These are phyloP conservation scores for Alosa sapidissima DNA, from an alignment of 2,797 vertebrate species.

Conservation along the genomic window DNA sequence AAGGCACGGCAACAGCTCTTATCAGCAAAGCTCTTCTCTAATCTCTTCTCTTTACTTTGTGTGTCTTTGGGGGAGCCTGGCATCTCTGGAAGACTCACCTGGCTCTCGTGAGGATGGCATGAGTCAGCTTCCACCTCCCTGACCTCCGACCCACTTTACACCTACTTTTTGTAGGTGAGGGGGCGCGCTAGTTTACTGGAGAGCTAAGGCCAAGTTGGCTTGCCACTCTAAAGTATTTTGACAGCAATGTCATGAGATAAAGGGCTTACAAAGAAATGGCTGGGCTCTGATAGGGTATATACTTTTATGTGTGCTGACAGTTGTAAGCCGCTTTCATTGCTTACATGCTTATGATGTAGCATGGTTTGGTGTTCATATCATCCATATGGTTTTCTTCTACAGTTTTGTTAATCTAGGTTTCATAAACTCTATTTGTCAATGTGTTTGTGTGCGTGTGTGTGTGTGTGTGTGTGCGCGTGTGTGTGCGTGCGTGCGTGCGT, in stretches of 20 bases:
- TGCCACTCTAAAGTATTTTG: background rate
- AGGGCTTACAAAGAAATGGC: background rate
- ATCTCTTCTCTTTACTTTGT: background rate
- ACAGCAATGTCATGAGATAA: background rate
- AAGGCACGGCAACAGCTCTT: background rate
- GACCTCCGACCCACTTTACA: background rate
- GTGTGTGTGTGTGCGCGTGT: background rate
- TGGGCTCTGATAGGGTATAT: background rate
- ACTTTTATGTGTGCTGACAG: background rate
- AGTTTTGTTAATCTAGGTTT: too few species aligned
- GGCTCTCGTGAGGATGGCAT: background rate
- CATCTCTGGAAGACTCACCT: background rate
- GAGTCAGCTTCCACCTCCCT: background rate
- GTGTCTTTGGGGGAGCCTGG: background rate
- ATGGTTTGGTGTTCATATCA: too few species aligned
- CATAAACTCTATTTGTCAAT: background rate
- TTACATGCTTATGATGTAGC: too few species aligned
- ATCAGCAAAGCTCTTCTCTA: background rate
- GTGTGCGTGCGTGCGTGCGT: too few species aligned
- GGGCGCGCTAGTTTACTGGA: background rate
- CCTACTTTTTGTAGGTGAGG: background rate
- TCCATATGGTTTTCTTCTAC: too few species aligned
- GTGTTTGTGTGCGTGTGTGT: background rate
- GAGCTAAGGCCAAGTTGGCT: background rate
- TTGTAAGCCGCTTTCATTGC: too few species aligned